phyloP scores from a whole-genome alignment of 2,797 vertebrate species.

The Pantherophis vulpinus region DNA sequence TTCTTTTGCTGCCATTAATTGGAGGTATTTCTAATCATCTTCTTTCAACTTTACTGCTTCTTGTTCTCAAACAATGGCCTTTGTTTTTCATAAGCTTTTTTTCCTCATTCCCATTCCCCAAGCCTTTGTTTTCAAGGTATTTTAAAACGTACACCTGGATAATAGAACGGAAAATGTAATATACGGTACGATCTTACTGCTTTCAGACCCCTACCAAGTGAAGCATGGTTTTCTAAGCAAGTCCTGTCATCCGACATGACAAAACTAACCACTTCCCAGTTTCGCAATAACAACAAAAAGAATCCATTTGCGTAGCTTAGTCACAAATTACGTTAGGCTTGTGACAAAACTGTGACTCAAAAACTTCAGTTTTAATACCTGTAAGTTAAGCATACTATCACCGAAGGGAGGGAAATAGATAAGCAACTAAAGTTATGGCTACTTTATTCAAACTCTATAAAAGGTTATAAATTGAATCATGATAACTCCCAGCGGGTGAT shows the following conservation, averaged over 20 bases:
- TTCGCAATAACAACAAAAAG: neutral
- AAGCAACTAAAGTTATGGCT: constrained; percentile 1
- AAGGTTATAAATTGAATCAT: constrained; percentile 24
- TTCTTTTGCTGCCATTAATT: neutral
- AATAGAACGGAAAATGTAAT: neutral
- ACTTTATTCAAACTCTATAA: constrained; percentile 4
- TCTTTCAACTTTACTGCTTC: neutral
- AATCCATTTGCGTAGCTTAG: neutral
- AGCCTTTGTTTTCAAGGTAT: neutral
- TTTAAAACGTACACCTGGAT: neutral
- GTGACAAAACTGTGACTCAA: neutral
- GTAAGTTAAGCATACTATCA: neutral
- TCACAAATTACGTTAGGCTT: neutral
- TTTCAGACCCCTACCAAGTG: neutral
- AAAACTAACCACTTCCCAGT: neutral
- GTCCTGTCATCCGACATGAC: neutral
- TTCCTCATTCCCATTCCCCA: neutral
- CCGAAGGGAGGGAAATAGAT: neutral
- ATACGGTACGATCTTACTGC: neutral
- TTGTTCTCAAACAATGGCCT: no score
- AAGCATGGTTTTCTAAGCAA: neutral
- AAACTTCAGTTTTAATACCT: neutral
- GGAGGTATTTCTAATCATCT: neutral
- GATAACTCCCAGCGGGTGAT: neutral
- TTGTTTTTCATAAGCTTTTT: neutral